phyloP scores from a whole-genome alignment of 2,888 invertebrate species.

The Cerceris rybyensis region DNA sequence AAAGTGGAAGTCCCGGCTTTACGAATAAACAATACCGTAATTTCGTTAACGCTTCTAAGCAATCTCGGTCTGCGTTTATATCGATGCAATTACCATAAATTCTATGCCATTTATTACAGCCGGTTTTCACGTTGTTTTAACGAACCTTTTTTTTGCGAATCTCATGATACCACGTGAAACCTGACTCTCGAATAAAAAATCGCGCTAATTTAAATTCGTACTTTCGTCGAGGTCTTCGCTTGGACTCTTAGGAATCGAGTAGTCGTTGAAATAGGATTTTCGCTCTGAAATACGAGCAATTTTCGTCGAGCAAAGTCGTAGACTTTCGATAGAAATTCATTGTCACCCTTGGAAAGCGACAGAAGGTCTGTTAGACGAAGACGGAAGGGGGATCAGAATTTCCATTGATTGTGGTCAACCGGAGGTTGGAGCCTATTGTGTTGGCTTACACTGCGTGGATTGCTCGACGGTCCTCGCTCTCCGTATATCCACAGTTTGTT shows the following conservation, averaged over 20 bases:
- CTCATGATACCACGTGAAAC: no score
- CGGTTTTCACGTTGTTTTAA: no score
- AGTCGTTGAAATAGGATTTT: neutral
- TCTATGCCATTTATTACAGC: neutral
- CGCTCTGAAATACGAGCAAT: constrained; percentile 1
- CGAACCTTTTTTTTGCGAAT: no score
- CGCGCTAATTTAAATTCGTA: no score
- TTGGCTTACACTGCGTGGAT: constrained; percentile 57
- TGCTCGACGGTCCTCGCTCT: constrained; percentile 61
- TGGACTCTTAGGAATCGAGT: neutral
- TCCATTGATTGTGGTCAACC: constrained; percentile 70
- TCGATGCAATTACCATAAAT: neutral
- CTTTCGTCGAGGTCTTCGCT: neutral
- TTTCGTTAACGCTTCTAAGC: neutral
- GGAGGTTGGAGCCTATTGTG: constrained; percentile 67
- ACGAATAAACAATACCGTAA: neutral
- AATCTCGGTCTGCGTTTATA: neutral
- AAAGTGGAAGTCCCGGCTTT: neutral
- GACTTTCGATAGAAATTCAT: constrained; percentile 36
- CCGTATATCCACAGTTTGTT: constrained; percentile 63
- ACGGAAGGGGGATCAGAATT: constrained; percentile 56
- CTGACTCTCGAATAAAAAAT: no score
- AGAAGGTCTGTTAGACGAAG: constrained; percentile 29
- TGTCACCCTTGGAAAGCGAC: constrained; percentile 45
- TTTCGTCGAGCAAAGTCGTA: constrained; percentile 16